phyloP scores from a whole-genome alignment of 2,888 invertebrate genomes.

The Scaptomyza tumidula region DNA sequence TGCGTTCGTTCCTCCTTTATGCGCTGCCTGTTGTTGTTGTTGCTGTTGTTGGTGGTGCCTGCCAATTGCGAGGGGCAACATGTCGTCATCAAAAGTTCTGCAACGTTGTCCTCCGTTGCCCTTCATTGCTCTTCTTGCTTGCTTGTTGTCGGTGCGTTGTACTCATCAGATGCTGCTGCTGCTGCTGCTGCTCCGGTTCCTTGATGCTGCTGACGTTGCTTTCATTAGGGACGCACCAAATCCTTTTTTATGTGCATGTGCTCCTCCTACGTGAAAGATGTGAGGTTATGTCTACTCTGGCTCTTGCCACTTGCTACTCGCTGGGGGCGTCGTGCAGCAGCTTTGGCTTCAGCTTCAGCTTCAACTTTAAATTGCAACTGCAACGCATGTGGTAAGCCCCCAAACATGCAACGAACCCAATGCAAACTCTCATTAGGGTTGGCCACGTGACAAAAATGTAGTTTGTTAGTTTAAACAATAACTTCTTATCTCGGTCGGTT shows the following conservation, averaged over 20 bases:
- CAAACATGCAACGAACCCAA: slow-evolving; percentile 10
- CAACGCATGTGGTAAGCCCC: slow-evolving; percentile 7
- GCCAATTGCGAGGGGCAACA: slow-evolving; percentile 52
- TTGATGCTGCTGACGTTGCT: slow-evolving; percentile 23
- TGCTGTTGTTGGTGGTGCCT: slow-evolving; percentile 9
- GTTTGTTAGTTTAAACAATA: too few relatives aligned
- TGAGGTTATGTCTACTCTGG: slow-evolving; percentile 21
- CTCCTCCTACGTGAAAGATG: slow-evolving; percentile 12
- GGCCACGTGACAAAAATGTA: slow-evolving; percentile 40
- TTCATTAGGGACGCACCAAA: slow-evolving; percentile 51
- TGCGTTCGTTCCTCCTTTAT: slow-evolving; percentile 49
- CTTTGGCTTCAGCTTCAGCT: slow-evolving; percentile 9
- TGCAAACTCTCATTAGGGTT: slow-evolving; percentile 26
- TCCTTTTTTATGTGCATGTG: slow-evolving; percentile 28
- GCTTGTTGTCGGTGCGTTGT: slow-evolving; percentile 61
- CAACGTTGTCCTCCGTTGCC: slow-evolving; percentile 27
- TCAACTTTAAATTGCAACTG: slow-evolving; percentile 15
- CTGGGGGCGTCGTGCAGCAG: slow-evolving; percentile 36
- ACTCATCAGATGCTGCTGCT: slow-evolving; percentile 42
- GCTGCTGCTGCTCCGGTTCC: slow-evolving; percentile 8
- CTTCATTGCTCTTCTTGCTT: slow-evolving; percentile 17
- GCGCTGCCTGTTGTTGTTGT: not conserved
- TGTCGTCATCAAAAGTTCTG: slow-evolving; percentile 44
- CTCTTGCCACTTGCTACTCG: slow-evolving; percentile 23
- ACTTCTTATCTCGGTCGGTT: too few relatives aligned